These are phyloP conservation scores for Acleris laterana DNA, from an alignment of 2,888 invertebrate genomes.

Conservation along the genomic window DNA sequence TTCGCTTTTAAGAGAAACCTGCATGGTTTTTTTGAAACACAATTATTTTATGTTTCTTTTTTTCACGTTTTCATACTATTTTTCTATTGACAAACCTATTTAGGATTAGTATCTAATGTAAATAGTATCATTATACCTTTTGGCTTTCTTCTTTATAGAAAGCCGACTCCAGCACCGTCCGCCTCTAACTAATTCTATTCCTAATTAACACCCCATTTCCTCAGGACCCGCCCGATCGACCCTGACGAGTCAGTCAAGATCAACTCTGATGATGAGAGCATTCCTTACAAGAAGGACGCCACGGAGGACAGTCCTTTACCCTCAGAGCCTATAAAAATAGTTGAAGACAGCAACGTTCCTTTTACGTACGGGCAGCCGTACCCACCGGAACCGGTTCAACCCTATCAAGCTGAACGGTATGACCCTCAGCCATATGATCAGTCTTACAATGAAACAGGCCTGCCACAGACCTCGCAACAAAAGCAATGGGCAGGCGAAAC, in stretches of 20 bases:
- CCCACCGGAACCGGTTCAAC: constrained; percentile 36
- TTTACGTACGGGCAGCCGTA: constrained; percentile 56
- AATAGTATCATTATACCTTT: background rate
- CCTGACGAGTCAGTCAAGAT: constrained; percentile 75
- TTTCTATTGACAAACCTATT: too few relatives aligned
- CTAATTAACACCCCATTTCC: constrained; percentile 31
- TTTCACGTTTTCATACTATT: too few relatives aligned
- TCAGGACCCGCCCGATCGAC: constrained; percentile 66
- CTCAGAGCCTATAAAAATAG: constrained; percentile 62
- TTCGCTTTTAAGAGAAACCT: too few relatives aligned
- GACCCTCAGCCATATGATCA: constrained; percentile 35
- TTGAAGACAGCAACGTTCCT: constrained; percentile 50
- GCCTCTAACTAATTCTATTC: constrained; percentile 25
- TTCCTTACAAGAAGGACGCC: constrained; percentile 77
- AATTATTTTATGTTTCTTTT: too few relatives aligned
- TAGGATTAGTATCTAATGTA: too few relatives aligned
- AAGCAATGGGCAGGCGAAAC: constrained; percentile 73
- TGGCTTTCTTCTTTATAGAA: constrained; percentile 11
- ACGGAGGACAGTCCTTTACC: constrained; percentile 71
- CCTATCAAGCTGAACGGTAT: constrained; percentile 26
- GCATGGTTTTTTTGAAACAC: too few relatives aligned
- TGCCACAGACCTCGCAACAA: constrained; percentile 37
- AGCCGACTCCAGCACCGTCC: constrained; percentile 1
- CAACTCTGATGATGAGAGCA: constrained; percentile 77
- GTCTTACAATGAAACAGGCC: constrained; percentile 41